phyloP scores from a whole-genome alignment of 2,888 invertebrate genomes.

The Achlya flavicornis region DNA sequence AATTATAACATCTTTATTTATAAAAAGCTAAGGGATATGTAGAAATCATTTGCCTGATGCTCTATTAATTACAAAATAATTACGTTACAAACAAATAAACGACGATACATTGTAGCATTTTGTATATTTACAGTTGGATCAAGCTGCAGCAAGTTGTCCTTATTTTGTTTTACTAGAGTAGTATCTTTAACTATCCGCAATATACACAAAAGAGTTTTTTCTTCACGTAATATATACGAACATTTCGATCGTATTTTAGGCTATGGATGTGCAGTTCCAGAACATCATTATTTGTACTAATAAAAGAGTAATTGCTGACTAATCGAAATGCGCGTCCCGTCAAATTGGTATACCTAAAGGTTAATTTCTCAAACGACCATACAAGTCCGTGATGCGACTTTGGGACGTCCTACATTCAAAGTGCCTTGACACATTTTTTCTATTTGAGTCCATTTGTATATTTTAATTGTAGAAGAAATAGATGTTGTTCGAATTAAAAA shows the following conservation, averaged over 20 bases:
- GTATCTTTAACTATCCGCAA: too few relatives aligned
- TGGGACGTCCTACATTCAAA: slow-evolving; percentile 4
- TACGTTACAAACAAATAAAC: too few relatives aligned
- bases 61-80: too few relatives aligned
- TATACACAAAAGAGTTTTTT: too few relatives aligned
- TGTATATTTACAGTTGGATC: too few relatives aligned
- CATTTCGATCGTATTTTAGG: too few relatives aligned
- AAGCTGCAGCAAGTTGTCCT: too few relatives aligned
- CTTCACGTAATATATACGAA: too few relatives aligned
- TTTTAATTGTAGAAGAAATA: not conserved
- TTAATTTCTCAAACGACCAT: slow-evolving; percentile 8
- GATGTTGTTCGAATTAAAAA: not conserved
- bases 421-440: slow-evolving; percentile 11
- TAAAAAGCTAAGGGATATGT: too few relatives aligned
- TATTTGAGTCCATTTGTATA: not conserved
- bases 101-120: too few relatives aligned
- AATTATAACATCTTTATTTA: not conserved
- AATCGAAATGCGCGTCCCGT: not conserved
- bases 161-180: too few relatives aligned
- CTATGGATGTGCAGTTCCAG: not conserved
- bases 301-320: not conserved
- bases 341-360: not conserved
- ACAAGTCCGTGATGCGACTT: not conserved
- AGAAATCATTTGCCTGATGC: too few relatives aligned
- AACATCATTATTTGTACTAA: not conserved